Evolutionary conservation across 2,797 vertebrate species (phyloP).

Genomic region (Nothura maculosa): DNA sequence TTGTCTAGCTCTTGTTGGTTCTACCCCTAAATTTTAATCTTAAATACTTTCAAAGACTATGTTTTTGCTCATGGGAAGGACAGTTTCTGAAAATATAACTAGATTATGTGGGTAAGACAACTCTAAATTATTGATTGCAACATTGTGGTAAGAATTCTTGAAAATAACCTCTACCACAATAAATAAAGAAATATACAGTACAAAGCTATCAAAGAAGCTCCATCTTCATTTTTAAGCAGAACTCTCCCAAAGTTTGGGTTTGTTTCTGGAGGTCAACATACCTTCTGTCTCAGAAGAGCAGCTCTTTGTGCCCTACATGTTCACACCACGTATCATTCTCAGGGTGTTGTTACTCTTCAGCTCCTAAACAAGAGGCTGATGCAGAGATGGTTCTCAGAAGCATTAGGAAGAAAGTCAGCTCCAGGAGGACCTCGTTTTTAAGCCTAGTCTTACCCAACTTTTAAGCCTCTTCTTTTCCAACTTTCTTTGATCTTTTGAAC

Average conservation of each 20-base stretch:
- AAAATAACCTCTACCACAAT: conserved; percentile 5
- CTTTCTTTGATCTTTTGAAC: conserved; percentile 25
- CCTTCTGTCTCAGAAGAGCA: background rate
- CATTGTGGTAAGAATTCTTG: background rate
- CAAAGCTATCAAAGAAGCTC: background rate
- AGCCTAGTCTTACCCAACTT: background rate
- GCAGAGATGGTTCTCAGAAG: conserved; percentile 16
- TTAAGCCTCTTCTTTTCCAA: background rate
- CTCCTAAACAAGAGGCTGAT: conserved; percentile 54
- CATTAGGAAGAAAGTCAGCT: conserved; percentile 10
- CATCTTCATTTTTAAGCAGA: background rate
- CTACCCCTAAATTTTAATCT: conserved; percentile 38
- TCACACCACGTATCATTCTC: background rate
- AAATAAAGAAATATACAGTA: background rate
- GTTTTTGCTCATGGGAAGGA: background rate
- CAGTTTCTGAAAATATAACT: conserved; percentile 3
- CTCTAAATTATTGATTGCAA: conserved; percentile 49
- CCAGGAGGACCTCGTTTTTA: conserved; percentile 23
- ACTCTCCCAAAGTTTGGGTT: background rate
- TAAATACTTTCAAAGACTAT: conserved; percentile 19
- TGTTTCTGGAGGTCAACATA: background rate
- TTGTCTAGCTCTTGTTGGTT: conserved; percentile 2
- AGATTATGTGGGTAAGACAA: conserved; percentile 12
- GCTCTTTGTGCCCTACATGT: conserved; percentile 27
- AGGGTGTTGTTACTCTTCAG: conserved; percentile 35